Evolutionary conservation across 2,888 invertebrate species (phyloP).

Genomic region (Oscheius sp.): DNA sequence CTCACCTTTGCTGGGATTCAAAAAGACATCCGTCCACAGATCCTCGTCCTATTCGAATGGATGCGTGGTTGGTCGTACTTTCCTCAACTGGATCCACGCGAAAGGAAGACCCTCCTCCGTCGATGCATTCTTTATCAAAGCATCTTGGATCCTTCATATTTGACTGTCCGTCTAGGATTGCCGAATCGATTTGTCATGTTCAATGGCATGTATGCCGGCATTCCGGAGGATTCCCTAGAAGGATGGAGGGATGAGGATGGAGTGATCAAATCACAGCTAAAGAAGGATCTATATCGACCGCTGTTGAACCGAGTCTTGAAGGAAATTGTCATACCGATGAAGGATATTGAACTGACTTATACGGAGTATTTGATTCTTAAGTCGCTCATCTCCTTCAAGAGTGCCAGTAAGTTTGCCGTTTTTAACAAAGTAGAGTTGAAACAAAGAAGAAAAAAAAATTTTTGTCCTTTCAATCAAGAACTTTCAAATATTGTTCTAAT

Average conservation of each 20-base stretch:
- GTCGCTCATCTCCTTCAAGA: slow-evolving; percentile 53
- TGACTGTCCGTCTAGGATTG: slow-evolving; percentile 48
- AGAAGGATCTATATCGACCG: slow-evolving; percentile 55
- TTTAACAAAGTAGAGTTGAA: not conserved
- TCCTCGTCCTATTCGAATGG: slow-evolving; percentile 58
- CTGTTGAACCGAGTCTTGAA: slow-evolving; percentile 49
- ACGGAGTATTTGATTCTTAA: slow-evolving; percentile 52
- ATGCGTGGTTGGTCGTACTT: slow-evolving; percentile 52
- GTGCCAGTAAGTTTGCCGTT: slow-evolving; percentile 45
- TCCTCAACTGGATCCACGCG: slow-evolving; percentile 39
- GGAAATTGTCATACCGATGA: slow-evolving; percentile 51
- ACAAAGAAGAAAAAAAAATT: not conserved
- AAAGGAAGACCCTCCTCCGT: slow-evolving; percentile 43
- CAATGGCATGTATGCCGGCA: slow-evolving; percentile 54
- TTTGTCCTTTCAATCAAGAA: too few species aligned
- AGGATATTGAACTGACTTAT: slow-evolving; percentile 42
- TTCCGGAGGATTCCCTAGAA: slow-evolving; percentile 39
- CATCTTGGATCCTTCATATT: slow-evolving; percentile 53
- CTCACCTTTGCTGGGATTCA: slow-evolving; percentile 51
- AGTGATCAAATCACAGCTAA: slow-evolving; percentile 49
- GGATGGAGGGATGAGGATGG: slow-evolving; percentile 56
- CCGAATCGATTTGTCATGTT: slow-evolving; percentile 57
- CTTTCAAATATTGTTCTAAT: not conserved
- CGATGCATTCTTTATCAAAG: slow-evolving; percentile 56
- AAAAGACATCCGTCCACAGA: slow-evolving; percentile 50